Conservation (phyloP, 2,113 vertebrate genomes). For the Poicephalus gulielmi region DNA sequence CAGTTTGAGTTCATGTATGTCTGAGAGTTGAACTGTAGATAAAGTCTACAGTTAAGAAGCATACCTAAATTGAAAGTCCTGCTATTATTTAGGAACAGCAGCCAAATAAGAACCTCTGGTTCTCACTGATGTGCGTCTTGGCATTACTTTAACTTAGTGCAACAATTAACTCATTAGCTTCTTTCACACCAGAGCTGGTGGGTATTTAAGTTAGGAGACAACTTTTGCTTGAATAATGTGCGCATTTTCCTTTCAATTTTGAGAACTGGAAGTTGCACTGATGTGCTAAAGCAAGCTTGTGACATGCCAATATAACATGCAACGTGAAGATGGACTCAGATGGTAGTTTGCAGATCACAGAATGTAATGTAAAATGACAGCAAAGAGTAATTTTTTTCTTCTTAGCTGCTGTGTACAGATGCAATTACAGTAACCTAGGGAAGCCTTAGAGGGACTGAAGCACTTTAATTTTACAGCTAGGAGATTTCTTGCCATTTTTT, state of each 20-base stretch:
- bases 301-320: neutral
- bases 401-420: neutral
- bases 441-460: neutral
- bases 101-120: neutral
- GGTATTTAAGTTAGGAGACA: neutral
- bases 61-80: neutral
- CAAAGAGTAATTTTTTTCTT: neutral
- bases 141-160: neutral
- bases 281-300: neutral
- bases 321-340: neutral
- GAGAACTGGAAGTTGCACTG: neutral
- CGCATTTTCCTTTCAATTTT: neutral
- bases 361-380: neutral
- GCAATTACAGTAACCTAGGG: neutral
- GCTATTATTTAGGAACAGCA: neutral
- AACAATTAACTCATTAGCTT: neutral
- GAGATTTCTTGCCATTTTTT: neutral
- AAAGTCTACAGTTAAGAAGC: neutral
- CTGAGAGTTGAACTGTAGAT: neutral
- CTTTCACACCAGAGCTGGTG: neutral
- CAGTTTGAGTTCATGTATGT: neutral
- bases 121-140: neutral
- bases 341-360: neutral
- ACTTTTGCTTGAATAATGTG: neutral
- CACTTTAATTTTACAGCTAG: neutral